Base-by-base conservation (phyloP, 2,888 invertebrate genomes). In the Tromatobia lineatoria region DNA sequence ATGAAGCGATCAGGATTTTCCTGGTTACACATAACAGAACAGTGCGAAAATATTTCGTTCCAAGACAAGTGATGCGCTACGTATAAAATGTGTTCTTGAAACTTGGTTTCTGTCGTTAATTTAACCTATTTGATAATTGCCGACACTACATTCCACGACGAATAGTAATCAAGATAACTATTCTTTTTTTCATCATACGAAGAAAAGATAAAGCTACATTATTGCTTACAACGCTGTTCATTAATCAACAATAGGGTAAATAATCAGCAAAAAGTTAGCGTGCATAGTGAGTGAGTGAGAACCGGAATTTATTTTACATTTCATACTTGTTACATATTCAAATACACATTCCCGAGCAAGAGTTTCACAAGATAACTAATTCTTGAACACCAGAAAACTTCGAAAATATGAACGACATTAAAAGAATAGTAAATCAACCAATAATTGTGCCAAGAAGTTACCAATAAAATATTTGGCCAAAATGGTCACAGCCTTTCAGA, bases 51-150 rank as follows among this genome's bases (percentile, higher is more conserved):
- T 61, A 29, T 23, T 7, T 45, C 23, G n/a, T 15, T 18, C 64
- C 64, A 18, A 42, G 29, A 61, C 2, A n/a, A n/a, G 8, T 18
- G 61, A n/a, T 18, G 34, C 59, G 29, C n/a, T 13, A 2, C 20
- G 47, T 54, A 18, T 66, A 2, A n/a, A 54, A 42, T 67, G 15
- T n/a, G 47, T 69, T 69, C 69, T 69, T 69, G 69, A 47, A 59
- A 69, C 47, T 77, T 38, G 11, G 38, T 20, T 7, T 10, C n/a
- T 50, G 18, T 75, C 18, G 79, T 83, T 66, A 25, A 38, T 66
- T 66, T 50, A 47, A 70, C 74, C 75, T 47, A 79, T 50, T 71
- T 83, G 34, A 64, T 75, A 54, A 75, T 42, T 57, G 67, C 64
- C 73, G 54, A 52, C 47, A 69, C 29, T 45, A 20, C 50, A 50